These are phyloP conservation scores for Ectemnius lituratus DNA, from an alignment of 2,888 invertebrate species.

Conservation along the genomic window DNA sequence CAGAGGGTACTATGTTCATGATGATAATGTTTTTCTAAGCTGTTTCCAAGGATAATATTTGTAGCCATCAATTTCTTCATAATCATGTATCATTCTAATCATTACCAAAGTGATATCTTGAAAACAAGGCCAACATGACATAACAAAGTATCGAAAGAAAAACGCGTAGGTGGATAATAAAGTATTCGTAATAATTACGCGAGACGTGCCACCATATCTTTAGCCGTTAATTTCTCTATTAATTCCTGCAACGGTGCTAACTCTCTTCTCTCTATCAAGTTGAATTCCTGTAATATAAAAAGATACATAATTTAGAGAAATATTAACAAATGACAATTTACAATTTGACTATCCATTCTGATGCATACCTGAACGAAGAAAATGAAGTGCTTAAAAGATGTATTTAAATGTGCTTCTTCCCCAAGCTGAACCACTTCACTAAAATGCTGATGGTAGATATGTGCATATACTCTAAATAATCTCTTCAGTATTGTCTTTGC, in stretches of 20 bases:
- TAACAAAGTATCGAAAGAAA: background rate
- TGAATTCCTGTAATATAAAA: conserved; percentile 89
- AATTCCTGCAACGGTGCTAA: conserved; percentile 97
- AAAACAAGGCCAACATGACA: background rate
- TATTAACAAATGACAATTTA: no score
- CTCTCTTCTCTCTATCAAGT: conserved; percentile 96
- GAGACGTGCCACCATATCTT: conserved; percentile 79
- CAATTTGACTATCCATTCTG: no score
- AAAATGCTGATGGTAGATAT: conserved; percentile 99
- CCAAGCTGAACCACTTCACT: conserved; percentile 97
- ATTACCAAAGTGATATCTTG: background rate
- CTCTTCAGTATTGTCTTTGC: conserved; percentile 99
- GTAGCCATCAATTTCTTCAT: background rate
- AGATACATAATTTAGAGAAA: background rate
- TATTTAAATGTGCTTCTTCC: conserved; percentile 99
- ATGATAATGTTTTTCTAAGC: conserved; percentile 21
- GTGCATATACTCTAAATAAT: conserved; percentile 98
- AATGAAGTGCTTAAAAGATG: conserved; percentile 99
- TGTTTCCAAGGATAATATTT: background rate
- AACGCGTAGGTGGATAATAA: background rate
- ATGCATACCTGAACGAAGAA: conserved; percentile 91
- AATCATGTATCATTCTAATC: background rate
- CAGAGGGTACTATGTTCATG: conserved; percentile 12
- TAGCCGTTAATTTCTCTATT: conserved; percentile 96
- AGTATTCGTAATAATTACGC: conserved; percentile 14